Evolutionary conservation across 2,797 vertebrate genomes (phyloP), one percentile per base, ranked within the genome.

Genomic region (Lagodon rhomboides): DNA sequence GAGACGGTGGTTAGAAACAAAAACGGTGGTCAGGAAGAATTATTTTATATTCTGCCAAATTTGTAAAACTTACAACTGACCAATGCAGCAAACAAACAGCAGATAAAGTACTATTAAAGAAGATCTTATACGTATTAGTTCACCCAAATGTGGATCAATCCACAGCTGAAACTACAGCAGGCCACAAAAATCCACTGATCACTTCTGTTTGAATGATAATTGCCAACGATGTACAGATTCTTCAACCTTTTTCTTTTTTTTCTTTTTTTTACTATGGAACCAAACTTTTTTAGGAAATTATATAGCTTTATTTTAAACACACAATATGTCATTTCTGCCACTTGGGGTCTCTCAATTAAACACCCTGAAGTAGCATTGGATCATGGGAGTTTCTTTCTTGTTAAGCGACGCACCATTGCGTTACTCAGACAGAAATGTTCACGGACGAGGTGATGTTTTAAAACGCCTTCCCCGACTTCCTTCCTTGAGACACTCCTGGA

Each of bases 111-210:
- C 41, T 25, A 75, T 44, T 22, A 51, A 50, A 63, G 18, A 38
- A 38, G 18, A 44, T 11, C 1, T 2, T n/a, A n/a, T 54, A 69
- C 5, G 4, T 20, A 8, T 8, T 12, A 46, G 7, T 30, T 63
- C 12, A 41, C 23, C 20, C 46, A 73, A 64, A 27, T 63, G 7
- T 80, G 30, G 30, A 46, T 73, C 61, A 61, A 44, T 68, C 68
- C 9, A 0, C 0, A 1, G 49, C 47, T 84, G 17, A 73, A 72
- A 55, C 23, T 54, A 66, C 30, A 30, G 30, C 5, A 6, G 30
- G 30, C 11, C 25, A 49, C 12, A 30, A 55, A 81, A 20, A 62
- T 12, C 12, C 13, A 3, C 13, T 27, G 9, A 25, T 15, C 13
- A 13, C 46, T 62, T 15, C 3, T 20, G 25, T 68, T 64, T 69